These are phyloP conservation scores for Festucalex cinctus DNA, from an alignment of 2,113 vertebrate genomes.

Conservation along the genomic window DNA sequence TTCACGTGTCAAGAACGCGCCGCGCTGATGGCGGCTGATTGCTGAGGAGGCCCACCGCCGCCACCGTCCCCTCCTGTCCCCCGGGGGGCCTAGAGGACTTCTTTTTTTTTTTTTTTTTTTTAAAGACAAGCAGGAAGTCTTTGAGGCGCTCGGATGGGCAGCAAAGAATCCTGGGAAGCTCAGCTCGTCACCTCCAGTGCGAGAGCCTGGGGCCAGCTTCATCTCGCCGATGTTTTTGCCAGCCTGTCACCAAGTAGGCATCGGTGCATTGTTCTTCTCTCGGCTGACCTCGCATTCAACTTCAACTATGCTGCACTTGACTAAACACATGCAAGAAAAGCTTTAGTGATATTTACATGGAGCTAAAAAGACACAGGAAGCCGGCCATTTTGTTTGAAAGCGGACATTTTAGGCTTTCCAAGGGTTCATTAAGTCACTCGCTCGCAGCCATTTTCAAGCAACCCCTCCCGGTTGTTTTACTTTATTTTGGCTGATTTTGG, in stretches of 20 bases:
- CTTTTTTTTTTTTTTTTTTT: conserved; percentile 3
- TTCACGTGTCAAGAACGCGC: conserved; percentile 47
- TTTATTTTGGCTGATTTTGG: too few species aligned
- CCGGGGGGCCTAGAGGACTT: conserved; percentile 45
- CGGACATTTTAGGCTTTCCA: neutral
- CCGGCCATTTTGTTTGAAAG: neutral
- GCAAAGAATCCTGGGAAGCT: conserved; percentile 52
- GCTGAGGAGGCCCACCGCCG: conserved; percentile 32
- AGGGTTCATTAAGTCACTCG: too few species aligned
- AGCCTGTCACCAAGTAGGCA: conserved; percentile 53
- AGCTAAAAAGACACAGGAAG: neutral
- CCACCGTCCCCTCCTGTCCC: conserved; percentile 37
- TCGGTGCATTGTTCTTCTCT: conserved; percentile 32
- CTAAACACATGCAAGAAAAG: neutral
- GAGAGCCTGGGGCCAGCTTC: conserved; percentile 50
- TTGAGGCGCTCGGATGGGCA: conserved; percentile 45
- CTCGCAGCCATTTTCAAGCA: too few species aligned
- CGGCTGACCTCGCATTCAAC: neutral
- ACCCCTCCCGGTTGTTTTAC: too few species aligned
- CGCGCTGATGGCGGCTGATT: conserved; percentile 34
- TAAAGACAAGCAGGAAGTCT: conserved; percentile 53
- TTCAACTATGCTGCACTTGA: neutral
- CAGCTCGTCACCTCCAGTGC: conserved; percentile 40
- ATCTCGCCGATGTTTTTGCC: conserved; percentile 60
- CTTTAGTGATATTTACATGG: too few species aligned